Base-by-base conservation (phyloP, 2,797 vertebrate genomes). In the Pipistrellus pipistrellus region DNA sequence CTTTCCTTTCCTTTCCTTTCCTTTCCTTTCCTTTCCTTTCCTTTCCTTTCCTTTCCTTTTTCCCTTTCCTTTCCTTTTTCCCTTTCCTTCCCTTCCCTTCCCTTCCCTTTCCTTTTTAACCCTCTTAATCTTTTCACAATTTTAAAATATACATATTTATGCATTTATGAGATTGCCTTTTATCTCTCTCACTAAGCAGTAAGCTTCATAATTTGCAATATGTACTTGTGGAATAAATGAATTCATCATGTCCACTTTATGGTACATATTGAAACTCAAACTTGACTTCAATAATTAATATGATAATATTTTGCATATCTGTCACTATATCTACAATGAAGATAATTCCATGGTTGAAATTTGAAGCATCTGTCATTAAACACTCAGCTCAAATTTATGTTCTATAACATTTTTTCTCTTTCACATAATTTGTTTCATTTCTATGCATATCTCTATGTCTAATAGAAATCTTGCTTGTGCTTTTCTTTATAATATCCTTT, bases 401-500 rank as follows among this genome's bases (percentile, higher is more conserved):
- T 89, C 68, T 91, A 0, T 64, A 81, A 78, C 32, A 55, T 68
- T 69, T 87, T 86, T 44, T 69, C 27, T 94, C 38, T 94, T 21
- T 91, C 44, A 1, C 68, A 78, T 76, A 32, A 81, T 85, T 15
- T 57, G 6, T 95, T 95, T 94, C 8, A 30, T 93, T 94, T 94
- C n/a, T 80, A 14, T 30, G 23, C 2, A 62, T 73, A 62, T 89
- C 32, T 91, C 38, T 93, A 76, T 48, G 17, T 69, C 68, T 91
- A 92, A 94, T 48, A 88, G 82, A 66, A 96, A 92, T 88, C 57
- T 91, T 86, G 12, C 27, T 89, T 83, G 25, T 95, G 6, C 17
- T 80, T 51, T 91, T 96, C 66, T 94, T 96, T 93, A 88, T 6
- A 85, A 41, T 75, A 87, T 85, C 55, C 48, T 92, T 69, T 94